These are phyloP conservation scores for Bryconaethiops microstoma DNA, from an alignment of 2,797 vertebrate genomes.

Conservation along the genomic window DNA sequence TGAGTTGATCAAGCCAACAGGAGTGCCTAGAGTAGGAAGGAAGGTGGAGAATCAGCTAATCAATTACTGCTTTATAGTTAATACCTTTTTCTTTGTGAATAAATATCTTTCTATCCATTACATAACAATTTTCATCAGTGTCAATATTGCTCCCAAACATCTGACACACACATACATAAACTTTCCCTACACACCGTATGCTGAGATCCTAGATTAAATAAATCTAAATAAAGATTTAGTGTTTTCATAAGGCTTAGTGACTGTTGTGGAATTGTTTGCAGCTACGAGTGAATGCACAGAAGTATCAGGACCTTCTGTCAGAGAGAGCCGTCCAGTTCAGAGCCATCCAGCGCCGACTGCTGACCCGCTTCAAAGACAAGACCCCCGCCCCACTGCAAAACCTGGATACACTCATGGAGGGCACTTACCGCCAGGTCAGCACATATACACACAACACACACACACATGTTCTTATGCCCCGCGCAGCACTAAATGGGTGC, in stretches of 20 bases:
- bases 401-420: conserved; percentile 93
- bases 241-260: not conserved
- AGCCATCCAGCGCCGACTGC: conserved; percentile 91
- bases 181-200: too few relatives aligned
- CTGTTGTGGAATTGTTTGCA: conserved; percentile 60
- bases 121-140: too few relatives aligned
- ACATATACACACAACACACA: conserved; percentile 41
- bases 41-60: too few relatives aligned
- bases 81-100: too few relatives aligned
- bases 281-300: conserved; percentile 88
- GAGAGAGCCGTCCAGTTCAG: conserved; percentile 93
- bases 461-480: not conserved
- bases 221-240: not conserved
- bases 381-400: conserved; percentile 94
- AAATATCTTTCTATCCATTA: too few relatives aligned
- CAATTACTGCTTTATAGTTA: too few relatives aligned
- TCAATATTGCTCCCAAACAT: not conserved
- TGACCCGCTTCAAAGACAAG: conserved; percentile 96
- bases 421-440: conserved; percentile 93
- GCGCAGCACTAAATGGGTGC: conserved; percentile 1
- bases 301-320: conserved; percentile 89
- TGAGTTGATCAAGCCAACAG: too few relatives aligned
- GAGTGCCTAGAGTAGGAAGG: too few relatives aligned
- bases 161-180: too few relatives aligned
- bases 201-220: not conserved